A percentile compares a stretch with the other conserved stretches of the same genome.
phyloP scores from a whole-genome alignment of 2,888 invertebrate species.

The Parnassius glacialis region DNA sequence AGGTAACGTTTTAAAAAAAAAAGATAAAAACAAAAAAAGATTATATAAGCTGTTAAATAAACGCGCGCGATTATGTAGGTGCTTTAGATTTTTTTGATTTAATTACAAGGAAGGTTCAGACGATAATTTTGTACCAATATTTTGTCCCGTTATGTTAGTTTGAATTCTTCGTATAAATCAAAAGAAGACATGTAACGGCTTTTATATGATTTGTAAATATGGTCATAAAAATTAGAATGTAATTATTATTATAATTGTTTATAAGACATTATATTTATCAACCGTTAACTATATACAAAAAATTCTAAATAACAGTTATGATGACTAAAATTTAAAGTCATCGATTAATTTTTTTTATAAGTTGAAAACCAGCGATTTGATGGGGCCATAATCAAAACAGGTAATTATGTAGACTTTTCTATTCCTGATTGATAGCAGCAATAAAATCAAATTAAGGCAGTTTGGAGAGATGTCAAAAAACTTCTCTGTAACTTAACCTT shows the following conservation, averaged over 20 bases:
- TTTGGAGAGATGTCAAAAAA: too few relatives aligned
- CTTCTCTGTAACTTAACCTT: too few relatives aligned
- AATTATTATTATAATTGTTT: conserved; percentile 5
- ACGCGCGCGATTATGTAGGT: not conserved
- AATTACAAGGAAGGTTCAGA: not conserved
- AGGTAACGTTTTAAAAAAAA: too few relatives aligned
- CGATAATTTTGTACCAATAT: not conserved
- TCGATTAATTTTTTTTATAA: not conserved
- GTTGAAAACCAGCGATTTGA: not conserved
- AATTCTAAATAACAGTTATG: not conserved
- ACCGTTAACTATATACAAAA: conserved; percentile 12
- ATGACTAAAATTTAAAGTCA: not conserved
- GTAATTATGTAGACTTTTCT: too few relatives aligned
- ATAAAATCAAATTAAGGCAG: too few relatives aligned
- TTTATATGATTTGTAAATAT: conserved; percentile 7
- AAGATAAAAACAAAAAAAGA: too few relatives aligned
- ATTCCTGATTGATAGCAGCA: too few relatives aligned
- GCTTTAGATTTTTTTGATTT: not conserved
- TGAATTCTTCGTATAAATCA: not conserved
- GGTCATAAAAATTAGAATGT: conserved; percentile 15
- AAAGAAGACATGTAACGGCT: not conserved
- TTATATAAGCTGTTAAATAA: conserved; percentile 2
- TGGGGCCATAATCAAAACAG: too few relatives aligned
- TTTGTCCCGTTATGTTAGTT: conserved; percentile 4
- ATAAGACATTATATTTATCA: conserved; percentile 1